Evolutionary conservation across 2,888 invertebrate species (phyloP).

Genomic region (Troides helena): DNA sequence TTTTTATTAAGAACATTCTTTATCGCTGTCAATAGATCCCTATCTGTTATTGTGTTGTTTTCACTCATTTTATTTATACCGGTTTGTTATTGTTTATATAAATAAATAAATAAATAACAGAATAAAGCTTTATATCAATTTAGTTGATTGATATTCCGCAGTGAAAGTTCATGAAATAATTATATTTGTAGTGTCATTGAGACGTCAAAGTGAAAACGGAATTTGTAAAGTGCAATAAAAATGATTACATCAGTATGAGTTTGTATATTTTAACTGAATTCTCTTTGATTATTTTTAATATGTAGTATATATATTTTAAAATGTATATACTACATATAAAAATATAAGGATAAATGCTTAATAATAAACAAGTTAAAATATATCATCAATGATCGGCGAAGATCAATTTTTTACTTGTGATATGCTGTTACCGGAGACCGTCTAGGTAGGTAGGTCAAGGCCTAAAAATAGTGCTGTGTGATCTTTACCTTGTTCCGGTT

Average conservation of each 20-base stretch:
- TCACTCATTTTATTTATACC: conserved; percentile 48
- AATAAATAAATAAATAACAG: neutral
- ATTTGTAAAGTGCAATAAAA: conserved; percentile 1
- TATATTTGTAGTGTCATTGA: conserved; percentile 18
- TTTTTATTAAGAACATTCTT: conserved; percentile 64
- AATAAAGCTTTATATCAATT: neutral
- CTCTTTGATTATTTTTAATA: too few species aligned
- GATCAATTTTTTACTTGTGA: too few species aligned
- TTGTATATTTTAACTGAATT: neutral
- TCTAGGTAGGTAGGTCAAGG: too few species aligned
- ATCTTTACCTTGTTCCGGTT: too few species aligned
- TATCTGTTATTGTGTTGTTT: conserved; percentile 57
- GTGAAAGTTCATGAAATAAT: conserved; percentile 11
- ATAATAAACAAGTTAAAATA: too few species aligned
- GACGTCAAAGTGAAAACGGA: conserved; percentile 6
- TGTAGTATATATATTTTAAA: too few species aligned
- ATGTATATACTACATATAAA: too few species aligned
- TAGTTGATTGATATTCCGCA: conserved; percentile 11
- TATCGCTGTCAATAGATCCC: conserved; percentile 62
- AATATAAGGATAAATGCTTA: too few species aligned
- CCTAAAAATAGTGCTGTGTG: too few species aligned
- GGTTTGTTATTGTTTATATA: neutral
- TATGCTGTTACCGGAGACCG: too few species aligned
- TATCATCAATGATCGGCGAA: too few species aligned
- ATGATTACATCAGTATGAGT: neutral